These are phyloP conservation scores for Scomberomorus guttatus DNA, from an alignment of 2,797 vertebrate genomes.

Conservation along the genomic window DNA sequence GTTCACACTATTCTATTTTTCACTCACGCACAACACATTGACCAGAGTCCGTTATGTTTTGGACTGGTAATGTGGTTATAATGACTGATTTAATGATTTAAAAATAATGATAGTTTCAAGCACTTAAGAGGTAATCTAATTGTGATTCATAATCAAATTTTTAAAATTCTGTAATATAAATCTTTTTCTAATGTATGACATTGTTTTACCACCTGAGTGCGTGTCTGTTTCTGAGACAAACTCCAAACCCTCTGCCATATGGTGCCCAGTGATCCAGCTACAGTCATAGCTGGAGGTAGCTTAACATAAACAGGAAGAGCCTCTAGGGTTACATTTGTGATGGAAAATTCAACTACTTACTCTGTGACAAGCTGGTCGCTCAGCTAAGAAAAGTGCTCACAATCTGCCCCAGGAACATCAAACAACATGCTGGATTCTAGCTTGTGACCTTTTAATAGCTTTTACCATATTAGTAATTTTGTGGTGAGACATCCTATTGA, in stretches of 20 bases:
- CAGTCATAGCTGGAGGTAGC: slow-evolving; percentile 65
- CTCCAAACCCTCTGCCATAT: slow-evolving; percentile 54
- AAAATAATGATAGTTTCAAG: neutral
- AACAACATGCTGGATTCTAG: slow-evolving; percentile 10
- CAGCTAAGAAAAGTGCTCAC: slow-evolving; percentile 28
- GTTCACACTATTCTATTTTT: slow-evolving; percentile 63
- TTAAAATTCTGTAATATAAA: too few species aligned
- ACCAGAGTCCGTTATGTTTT: slow-evolving; percentile 9
- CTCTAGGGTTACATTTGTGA: slow-evolving; percentile 71
- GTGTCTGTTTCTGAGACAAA: slow-evolving; percentile 19
- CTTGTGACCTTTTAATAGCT: slow-evolving; percentile 29
- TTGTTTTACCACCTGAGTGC: slow-evolving; percentile 7
- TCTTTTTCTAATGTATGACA: neutral
- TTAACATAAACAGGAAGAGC: slow-evolving; percentile 73
- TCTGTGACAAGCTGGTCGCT: slow-evolving; percentile 48
- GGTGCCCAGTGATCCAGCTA: slow-evolving; percentile 50
- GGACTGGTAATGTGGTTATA: neutral
- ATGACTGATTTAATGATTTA: neutral
- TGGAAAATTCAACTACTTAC: slow-evolving; percentile 74
- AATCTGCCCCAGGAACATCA: slow-evolving; percentile 20
- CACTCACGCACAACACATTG: slow-evolving; percentile 28
- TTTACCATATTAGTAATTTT: slow-evolving; percentile 16
- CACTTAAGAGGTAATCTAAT: too few species aligned
- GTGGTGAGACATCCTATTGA: neutral
- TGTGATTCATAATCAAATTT: too few species aligned